phyloP scores from a whole-genome alignment of 35 echinoderm and acorn worm species.

The Ptychodera flava region DNA sequence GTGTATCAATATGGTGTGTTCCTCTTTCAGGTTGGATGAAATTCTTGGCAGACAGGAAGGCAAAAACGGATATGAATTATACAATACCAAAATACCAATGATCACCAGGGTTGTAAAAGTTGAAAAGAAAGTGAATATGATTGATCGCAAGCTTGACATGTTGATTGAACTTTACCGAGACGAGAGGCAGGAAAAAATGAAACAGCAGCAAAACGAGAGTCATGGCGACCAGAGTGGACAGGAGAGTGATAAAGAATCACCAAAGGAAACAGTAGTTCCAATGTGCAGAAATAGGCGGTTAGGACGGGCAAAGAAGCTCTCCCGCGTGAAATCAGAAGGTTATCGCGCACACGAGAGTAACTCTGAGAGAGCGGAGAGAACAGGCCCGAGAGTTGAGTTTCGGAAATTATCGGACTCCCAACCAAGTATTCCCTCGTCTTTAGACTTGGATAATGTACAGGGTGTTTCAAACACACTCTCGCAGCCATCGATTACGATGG shows the following conservation, averaged over 20 bases:
- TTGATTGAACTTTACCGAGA: slow-evolving; percentile 96
- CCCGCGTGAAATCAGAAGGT: not conserved
- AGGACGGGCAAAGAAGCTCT: not conserved
- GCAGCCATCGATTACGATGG: not conserved
- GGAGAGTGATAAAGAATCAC: not conserved
- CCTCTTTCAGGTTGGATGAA: slow-evolving; percentile 76
- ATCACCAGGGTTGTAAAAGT: slow-evolving; percentile 84
- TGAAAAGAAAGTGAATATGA: slow-evolving; percentile 81
- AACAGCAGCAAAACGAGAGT: not conserved
- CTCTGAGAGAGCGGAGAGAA: not conserved
- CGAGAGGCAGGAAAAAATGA: slow-evolving; percentile 68
- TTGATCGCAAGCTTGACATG: slow-evolving; percentile 96
- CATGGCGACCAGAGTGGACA: not conserved
- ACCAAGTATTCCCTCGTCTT: not conserved
- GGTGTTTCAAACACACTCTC: not conserved
- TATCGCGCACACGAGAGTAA: not conserved
- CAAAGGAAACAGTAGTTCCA: not conserved
- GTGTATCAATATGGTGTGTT: too few species aligned
- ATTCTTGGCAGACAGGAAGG: slow-evolving; percentile 82
- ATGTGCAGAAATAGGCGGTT: not conserved
- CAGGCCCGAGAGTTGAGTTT: not conserved
- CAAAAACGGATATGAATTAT: slow-evolving; percentile 65
- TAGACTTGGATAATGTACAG: not conserved
- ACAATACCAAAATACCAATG: slow-evolving; percentile 77
- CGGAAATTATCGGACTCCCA: not conserved